Base-by-base conservation (phyloP, 2,797 vertebrate genomes). In the Ateles fusciceps region DNA sequence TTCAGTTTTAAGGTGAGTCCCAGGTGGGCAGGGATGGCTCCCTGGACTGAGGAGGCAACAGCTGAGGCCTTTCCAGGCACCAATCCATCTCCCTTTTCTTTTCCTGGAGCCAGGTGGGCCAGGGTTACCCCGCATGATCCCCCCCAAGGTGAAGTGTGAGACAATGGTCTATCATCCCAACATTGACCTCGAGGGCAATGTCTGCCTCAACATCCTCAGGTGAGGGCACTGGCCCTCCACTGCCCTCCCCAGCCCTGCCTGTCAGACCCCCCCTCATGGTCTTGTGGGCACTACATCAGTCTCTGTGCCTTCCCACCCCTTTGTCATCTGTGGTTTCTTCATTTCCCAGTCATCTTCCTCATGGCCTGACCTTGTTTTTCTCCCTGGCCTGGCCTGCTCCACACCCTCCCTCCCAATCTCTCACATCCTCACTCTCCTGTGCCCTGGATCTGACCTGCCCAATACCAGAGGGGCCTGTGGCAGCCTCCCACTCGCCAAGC, bases 151-250 rank as follows among this genome's bases (percentile, higher is more conserved):
- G 76, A 99, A 99, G 98, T 99, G 99, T 85, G 99, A 99, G 98
- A 99, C 99, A 0, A 99, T 99, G 99, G 99, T 99, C 52, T 99
- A 99, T 98, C 99, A 99, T 98, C 99, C 99, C 97, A 99, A 99
- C 99, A 99, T 99, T 97, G 99, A 99, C 98, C 99, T 99, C 98
- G 99, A 99, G 98, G 99, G 99, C 98, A 99, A 99, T 76, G 99
- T 99, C 98, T 99, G 99, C 99, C 99, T 99, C 99, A 99, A 99
- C 98, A 99, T 99, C 98, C 99, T 99, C 98, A 99, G 99, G 99
- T 99, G 98, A 96, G 97, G 86, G 68, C 83, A 3, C 33, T 7
- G 11, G 4, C 26, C 59, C 30, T 52, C 10, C 3, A 7, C 48
- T 50, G 0, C 9, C 48, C n/a, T 78, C 44, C 85, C 42, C 6